Evolutionary conservation across 2,797 vertebrate genomes (phyloP), one percentile per base, ranked within the genome.

Genomic region (Propithecus perrieri): DNA sequence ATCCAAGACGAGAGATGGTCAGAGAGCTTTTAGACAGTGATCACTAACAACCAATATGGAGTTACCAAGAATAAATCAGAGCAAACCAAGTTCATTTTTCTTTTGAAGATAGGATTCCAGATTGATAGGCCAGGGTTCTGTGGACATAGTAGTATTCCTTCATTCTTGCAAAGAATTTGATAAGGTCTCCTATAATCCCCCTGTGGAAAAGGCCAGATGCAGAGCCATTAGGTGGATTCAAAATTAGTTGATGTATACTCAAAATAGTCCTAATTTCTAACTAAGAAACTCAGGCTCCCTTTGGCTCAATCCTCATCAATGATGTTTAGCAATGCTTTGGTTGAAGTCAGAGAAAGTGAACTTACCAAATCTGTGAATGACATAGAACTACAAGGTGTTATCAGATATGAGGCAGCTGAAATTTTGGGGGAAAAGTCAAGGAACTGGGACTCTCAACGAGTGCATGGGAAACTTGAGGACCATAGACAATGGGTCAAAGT

Each of bases 101-200:
- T 74, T 96, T 94, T 83, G 89, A 89, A 91, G 89, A 79, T 26
- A 91, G 69, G 28, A 94, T 93, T 97, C 55, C 57, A 89, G 83
- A 94, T 85, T 57, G 50, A 75, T 85, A 81, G 80, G 46, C 35
- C 67, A 95, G 61, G 85, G 72, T 95, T 75, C 86, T 94, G 83
- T 69, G 83, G 85, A 85, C 30, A 91, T 30, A 35, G 83, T 4
- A 94, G 67, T 67, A 89, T 59, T 94, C 89, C 61, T 96, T 85
- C 55, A 85, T 91, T 91, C 89, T 95, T 91, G 89, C 61, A 91
- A 97, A 97, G 57, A 24, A 94, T 91, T 91, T 91, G 84, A 81
- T 79, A 95, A 92, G 76, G 41, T 78, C 61, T 86, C 94, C 38
- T 95, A 93, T 38, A 91, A 85, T 86, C 30, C 74, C 5, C 28